A percentile compares a stretch with the other conserved stretches of the same genome.
These are phyloP conservation scores for Calidris pugnax DNA, from an alignment of 2,113 vertebrate genomes.

Conservation along the genomic window DNA sequence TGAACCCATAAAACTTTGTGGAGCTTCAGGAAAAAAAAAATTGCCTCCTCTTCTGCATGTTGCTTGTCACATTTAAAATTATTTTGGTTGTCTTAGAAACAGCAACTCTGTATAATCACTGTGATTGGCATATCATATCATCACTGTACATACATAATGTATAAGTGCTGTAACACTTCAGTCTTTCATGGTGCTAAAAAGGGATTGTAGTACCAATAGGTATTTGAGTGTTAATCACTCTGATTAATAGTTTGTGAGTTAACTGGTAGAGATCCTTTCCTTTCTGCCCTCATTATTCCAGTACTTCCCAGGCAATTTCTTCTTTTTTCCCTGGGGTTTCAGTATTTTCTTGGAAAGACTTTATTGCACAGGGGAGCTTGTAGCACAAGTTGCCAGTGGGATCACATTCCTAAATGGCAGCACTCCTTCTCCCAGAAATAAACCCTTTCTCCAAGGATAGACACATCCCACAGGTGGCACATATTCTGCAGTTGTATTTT, in stretches of 20 bases:
- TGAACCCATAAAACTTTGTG: not conserved
- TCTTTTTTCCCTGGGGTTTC: not conserved
- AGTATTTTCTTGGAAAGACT: not conserved
- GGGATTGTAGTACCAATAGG: not conserved
- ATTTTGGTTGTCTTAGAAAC: not conserved
- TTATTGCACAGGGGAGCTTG: not conserved
- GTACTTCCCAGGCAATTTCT: not conserved
- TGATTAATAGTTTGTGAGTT: not conserved
- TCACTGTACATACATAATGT: not conserved
- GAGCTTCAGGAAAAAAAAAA: not conserved
- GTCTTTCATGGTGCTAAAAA: not conserved
- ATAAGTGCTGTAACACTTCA: not conserved
- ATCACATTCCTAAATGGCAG: not conserved
- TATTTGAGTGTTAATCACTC: not conserved
- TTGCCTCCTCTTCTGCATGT: not conserved
- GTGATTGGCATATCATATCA: not conserved
- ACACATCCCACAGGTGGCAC: not conserved
- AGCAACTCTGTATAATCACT: not conserved
- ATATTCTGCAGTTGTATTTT: not conserved
- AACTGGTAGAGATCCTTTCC: not conserved
- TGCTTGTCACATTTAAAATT: not conserved
- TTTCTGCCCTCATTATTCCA: not conserved
- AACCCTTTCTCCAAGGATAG: not conserved
- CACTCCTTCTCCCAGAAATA: not conserved
- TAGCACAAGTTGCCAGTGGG: not conserved